Base-by-base conservation (phyloP, 37 sponge, comb jelly and placozoan species). In the Dysidea cf. avara region DNA sequence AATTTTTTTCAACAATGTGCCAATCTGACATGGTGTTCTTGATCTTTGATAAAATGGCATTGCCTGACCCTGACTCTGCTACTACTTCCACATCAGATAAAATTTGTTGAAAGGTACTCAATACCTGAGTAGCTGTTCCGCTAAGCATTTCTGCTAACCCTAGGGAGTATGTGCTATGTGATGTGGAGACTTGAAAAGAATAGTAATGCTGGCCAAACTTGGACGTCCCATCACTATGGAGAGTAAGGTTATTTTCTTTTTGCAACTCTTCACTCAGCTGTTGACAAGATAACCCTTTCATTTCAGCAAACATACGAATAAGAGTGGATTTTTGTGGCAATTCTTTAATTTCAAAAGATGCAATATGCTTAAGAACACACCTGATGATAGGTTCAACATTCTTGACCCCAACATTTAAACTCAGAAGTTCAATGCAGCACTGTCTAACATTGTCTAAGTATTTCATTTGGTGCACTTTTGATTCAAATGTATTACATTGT, bases 11-110 rank as follows among this genome's bases (percentile, higher is more conserved):
- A n/a, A n/a, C n/a, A n/a, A n/a, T n/a, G n/a, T n/a, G n/a, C n/a
- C n/a, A n/a, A n/a, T n/a, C n/a, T 62, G 76, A 50, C 70, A 69
- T 69, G 9, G 70, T 69, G 53, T 49, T 69, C 17, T 46, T 50
- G 22, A 69, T 69, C 12, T 50, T 50, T 26, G 53, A 7, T 46
- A 69, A 7, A 7, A 69, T 46, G 13, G 18, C 49, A 16, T 50
- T 25, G 7, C 52, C 53, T 11, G 7, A 24, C n/a, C 11, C 30
- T 13, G 7, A 18, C 52, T 16, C 22, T 28, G 51, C 17, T 25
- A 14, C 22, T 6, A 50, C 12, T 28, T 18, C 53, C 16, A 25
- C 7, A 24, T 46, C 53, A 49, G 18, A 7, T 13, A 50, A 11
- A 25, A 25, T 20, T 69, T 16, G 30, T 25, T 50, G 13, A 13